A percentile compares a stretch with the other conserved stretches of the same genome.
Evolutionary conservation across 1,140 invertebrate genomes (phyloP).

Genomic region (Ostrea edulis): DNA sequence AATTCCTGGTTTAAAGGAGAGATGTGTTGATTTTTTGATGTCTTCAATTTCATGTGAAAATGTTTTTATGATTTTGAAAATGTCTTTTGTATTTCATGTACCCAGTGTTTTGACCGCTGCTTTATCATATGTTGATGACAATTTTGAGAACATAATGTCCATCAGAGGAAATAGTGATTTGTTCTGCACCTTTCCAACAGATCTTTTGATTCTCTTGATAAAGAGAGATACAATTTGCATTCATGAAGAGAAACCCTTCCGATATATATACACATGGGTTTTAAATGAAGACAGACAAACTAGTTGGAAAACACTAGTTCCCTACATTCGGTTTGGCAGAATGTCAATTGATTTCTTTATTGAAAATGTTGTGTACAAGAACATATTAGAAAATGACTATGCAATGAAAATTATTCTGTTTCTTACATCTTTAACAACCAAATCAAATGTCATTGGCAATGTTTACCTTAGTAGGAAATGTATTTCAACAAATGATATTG

Average conservation of each 20-base stretch:
- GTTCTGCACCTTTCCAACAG: not conserved
- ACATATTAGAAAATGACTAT: not conserved
- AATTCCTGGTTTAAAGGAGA: not conserved
- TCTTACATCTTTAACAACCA: not conserved
- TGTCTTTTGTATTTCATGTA: not conserved
- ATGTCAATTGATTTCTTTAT: constrained; percentile 26
- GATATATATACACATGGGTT: not conserved
- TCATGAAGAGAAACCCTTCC: no score
- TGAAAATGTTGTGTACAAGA: constrained; percentile 8
- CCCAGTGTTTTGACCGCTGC: not conserved
- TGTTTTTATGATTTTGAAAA: constrained; percentile 2
- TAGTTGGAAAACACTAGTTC: constrained; percentile 28
- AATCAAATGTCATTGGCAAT: not conserved
- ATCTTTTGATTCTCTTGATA: not conserved
- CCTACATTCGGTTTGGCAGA: constrained; percentile 1
- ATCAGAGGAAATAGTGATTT: not conserved
- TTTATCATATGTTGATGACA: constrained; percentile 9
- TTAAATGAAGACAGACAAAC: not conserved
- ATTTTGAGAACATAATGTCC: not conserved
- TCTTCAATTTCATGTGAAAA: constrained; percentile 16
- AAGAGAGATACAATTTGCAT: not conserved
- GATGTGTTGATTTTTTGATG: not conserved
- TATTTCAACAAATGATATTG: not conserved
- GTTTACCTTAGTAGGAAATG: not conserved
- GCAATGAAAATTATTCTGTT: not conserved